Conservation (phyloP, 1,140 invertebrate genomes). For the Drosophila kikkawai region DNA sequence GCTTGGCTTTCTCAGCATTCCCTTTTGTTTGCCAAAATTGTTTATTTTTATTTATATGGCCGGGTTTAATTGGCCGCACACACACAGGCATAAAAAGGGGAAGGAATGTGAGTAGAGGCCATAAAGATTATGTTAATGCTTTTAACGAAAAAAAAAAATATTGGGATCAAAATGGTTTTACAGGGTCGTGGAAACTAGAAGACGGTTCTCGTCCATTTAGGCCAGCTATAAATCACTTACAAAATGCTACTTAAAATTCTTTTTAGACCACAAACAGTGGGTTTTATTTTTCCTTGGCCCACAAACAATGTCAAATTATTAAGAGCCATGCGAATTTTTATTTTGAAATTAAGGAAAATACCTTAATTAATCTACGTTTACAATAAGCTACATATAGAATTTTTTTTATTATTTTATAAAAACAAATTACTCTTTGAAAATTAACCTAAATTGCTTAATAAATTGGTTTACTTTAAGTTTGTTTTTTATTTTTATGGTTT, state of each 20-base stretch:
- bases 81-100: constrained; percentile 30
- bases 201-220: constrained; percentile 7
- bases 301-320: background rate
- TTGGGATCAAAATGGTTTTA: constrained; percentile 32
- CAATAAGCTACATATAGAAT: no score
- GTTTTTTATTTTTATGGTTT: background rate
- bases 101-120: constrained; percentile 16
- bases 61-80: constrained; percentile 70
- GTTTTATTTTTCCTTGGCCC: background rate
- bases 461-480: no score
- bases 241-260: background rate
- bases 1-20: constrained; percentile 1
- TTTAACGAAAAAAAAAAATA: constrained; percentile 19
- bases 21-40: constrained; percentile 63
- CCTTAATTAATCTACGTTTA: no score
- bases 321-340: background rate
- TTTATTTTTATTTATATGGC: constrained; percentile 77
- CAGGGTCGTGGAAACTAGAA: constrained; percentile 22
- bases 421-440: no score
- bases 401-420: no score
- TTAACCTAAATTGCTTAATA: no score
- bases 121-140: constrained; percentile 61
- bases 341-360: background rate
- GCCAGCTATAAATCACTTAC: constrained; percentile 33
- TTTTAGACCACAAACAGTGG: background rate